These are phyloP conservation scores for Limanda limanda DNA, from an alignment of 2,113 vertebrate genomes.

Conservation along the genomic window DNA sequence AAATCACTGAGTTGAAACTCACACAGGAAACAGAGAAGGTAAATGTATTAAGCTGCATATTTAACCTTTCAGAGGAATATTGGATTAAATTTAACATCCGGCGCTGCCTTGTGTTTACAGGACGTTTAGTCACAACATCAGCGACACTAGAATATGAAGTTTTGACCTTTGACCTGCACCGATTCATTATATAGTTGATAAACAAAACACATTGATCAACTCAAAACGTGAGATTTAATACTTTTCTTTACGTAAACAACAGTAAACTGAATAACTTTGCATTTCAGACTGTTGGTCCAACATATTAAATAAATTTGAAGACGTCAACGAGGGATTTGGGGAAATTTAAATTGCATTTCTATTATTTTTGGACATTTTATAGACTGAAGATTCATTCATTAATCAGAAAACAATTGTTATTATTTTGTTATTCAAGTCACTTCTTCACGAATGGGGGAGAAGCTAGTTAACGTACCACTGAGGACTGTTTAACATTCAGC, in stretches of 20 bases:
- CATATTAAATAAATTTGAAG: no score
- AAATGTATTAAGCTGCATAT: conserved; percentile 17
- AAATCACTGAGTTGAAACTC: conserved; percentile 13
- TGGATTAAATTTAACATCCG: conserved; percentile 2
- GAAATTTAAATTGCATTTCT: neutral
- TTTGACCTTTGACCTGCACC: neutral
- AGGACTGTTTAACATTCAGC: no score
- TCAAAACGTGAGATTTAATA: no score
- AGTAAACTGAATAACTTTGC: conserved; percentile 12
- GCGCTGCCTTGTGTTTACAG: neutral
- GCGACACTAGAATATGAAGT: neutral
- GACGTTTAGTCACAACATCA: neutral
- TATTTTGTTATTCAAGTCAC: no score
- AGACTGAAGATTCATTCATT: neutral
- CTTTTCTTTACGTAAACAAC: neutral
- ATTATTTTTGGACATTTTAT: neutral
- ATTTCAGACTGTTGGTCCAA: neutral
- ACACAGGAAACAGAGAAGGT: conserved; percentile 3
- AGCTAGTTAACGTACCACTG: no score
- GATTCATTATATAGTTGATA: neutral
- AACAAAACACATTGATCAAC: neutral
- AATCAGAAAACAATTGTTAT: neutral
- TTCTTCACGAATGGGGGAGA: no score
- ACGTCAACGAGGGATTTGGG: no score
- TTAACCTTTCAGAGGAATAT: neutral